Conservation (phyloP, 2,888 invertebrate species). For the Drosophila vallismaia region DNA sequence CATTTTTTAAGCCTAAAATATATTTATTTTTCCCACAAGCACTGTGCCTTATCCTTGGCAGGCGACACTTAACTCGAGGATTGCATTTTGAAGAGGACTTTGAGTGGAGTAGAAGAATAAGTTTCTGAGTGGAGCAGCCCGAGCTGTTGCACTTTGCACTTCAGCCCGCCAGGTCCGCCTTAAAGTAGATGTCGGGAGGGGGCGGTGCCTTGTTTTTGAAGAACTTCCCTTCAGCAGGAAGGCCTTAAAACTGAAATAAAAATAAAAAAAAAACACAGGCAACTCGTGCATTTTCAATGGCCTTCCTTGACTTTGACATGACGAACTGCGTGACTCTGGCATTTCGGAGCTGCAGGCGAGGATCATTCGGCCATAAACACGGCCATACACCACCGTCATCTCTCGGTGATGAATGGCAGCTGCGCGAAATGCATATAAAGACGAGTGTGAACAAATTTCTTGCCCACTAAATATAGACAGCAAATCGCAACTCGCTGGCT, state of each 20-base stretch:
- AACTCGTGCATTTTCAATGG: conserved; percentile 25
- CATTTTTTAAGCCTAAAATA: not conserved
- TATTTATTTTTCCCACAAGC: not conserved
- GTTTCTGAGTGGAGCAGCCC: conserved; percentile 23
- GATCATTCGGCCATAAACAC: conserved; percentile 30
- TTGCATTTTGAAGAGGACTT: conserved; percentile 13
- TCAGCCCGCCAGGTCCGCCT: conserved; percentile 53
- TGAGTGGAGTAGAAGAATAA: conserved; percentile 11
- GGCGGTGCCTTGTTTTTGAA: conserved; percentile 9
- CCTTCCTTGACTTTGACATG: conserved; percentile 77
- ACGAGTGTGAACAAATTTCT: conserved; percentile 55
- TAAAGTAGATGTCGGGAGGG: conserved; percentile 5
- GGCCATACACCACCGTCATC: conserved; percentile 5
- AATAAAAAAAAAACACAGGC: conserved; percentile 1
- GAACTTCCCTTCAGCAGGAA: conserved; percentile 11
- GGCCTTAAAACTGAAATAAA: conserved; percentile 1
- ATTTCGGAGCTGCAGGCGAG: conserved; percentile 46
- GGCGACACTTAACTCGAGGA: conserved; percentile 39
- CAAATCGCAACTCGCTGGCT: conserved; percentile 21
- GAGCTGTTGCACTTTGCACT: conserved; percentile 75
- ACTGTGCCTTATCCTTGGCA: conserved; percentile 33
- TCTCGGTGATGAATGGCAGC: conserved; percentile 65
- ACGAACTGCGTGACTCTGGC: conserved; percentile 73
- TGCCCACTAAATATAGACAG: conserved; percentile 59
- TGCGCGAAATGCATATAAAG: conserved; percentile 60